These are phyloP conservation scores for Sepioteuthis lessoniana DNA, from an alignment of 2,888 invertebrate species.

Conservation along the genomic window DNA sequence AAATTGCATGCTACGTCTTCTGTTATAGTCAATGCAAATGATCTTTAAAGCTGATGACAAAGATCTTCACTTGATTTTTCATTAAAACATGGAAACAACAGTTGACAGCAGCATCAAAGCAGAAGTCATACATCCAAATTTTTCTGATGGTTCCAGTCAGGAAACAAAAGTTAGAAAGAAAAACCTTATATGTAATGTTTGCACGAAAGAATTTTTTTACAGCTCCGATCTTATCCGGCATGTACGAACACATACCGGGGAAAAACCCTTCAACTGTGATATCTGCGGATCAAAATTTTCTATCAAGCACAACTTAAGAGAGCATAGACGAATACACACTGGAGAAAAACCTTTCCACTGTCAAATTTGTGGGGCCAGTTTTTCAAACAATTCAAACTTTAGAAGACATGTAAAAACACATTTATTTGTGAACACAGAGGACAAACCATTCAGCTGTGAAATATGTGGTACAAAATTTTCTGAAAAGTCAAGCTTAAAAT, in stretches of 20 bases:
- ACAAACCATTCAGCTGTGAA: not conserved
- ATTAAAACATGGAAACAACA: not conserved
- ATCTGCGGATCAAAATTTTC: conserved; percentile 13
- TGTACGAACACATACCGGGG: not conserved
- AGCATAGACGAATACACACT: not conserved
- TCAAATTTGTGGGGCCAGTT: not conserved
- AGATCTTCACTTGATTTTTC: not conserved
- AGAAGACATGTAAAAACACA: not conserved
- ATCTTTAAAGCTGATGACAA: not conserved
- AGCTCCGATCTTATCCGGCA: not conserved
- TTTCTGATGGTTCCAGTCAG: not conserved
- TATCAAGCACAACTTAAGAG: not conserved
- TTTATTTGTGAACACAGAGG: not conserved
- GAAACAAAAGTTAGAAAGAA: not conserved
- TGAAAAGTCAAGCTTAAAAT: not conserved
- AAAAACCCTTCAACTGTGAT: conserved; percentile 37
- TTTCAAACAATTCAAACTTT: not conserved
- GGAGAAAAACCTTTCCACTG: not conserved
- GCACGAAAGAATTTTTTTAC: not conserved
- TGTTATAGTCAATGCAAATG: not conserved
- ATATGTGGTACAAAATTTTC: not conserved
- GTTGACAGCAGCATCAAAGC: not conserved
- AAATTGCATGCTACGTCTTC: not conserved
- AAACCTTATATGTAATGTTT: not conserved
- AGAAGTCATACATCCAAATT: not conserved